Evolutionary conservation across 1,140 invertebrate genomes (phyloP).

Genomic region (roundworm (Caenorhabditis elegans)): WBcel235 BX284602.5:11607501-11608000

Average conservation of each 20-base stretch:
- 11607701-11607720: constrained; percentile 46
- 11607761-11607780: constrained; percentile 68
- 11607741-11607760: constrained; percentile 48
- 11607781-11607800: constrained; percentile 68
- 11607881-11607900: constrained; percentile 72
- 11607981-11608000: constrained; percentile 69
- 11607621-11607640: constrained; percentile 74
- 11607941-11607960: constrained; percentile 72
- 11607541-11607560: neutral
- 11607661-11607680: constrained; percentile 70
- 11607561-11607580: constrained; percentile 35
- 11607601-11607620: constrained; percentile 67
- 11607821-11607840: constrained; percentile 67
- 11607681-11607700: constrained; percentile 48
- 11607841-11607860: constrained; percentile 69
- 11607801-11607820: constrained; percentile 68
- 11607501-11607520: too few species aligned
- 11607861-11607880: constrained; percentile 70
- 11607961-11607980: constrained; percentile 72
- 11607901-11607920: constrained; percentile 72
- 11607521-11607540: neutral
- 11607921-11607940: constrained; percentile 71
- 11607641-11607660: constrained; percentile 79
- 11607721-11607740: constrained; percentile 47
- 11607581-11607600: constrained; percentile 39